A percentile compares a stretch with the other conserved stretches of the same genome.
These are phyloP conservation scores for Anthopleura sola DNA, from an alignment of 64 coral and sea anemone genomes.

Conservation along the genomic window DNA sequence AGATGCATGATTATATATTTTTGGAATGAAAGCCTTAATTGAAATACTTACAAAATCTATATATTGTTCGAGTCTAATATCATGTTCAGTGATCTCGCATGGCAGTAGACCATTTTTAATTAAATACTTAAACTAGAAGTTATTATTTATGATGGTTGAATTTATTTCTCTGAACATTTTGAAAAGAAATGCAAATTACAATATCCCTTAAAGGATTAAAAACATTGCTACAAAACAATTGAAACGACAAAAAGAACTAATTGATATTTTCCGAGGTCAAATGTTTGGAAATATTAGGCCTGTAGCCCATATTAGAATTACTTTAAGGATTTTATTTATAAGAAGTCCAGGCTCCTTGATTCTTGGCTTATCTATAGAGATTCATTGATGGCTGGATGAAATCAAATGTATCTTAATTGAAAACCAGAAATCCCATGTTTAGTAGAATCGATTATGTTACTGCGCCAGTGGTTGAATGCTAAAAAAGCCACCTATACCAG, in stretches of 20 bases:
- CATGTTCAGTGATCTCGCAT: background rate
- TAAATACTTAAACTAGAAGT: conserved; percentile 11
- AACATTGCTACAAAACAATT: conserved; percentile 12
- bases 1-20: background rate
- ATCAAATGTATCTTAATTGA: background rate
- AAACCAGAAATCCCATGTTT: conserved; percentile 5
- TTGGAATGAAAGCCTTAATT: conserved; percentile 13
- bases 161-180: conserved; percentile 1
- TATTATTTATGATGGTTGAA: conserved; percentile 10
- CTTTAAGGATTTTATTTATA: background rate
- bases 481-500: background rate
- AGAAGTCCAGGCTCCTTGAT: background rate
- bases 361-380: background rate
- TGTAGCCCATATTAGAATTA: background rate
- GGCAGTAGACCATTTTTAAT: background rate
- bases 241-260: background rate
- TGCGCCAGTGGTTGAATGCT: background rate
- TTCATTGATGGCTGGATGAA: background rate
- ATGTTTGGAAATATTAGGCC: background rate
- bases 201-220: background rate
- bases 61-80: conserved; percentile 2
- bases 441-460: background rate
- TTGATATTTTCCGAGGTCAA: conserved; percentile 5
- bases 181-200: conserved; percentile 4
- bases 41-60: conserved; percentile 5